A percentile compares a stretch with the other conserved stretches of the same genome.
Conservation (phyloP, 2,113 vertebrate genomes). For the Ageneiosus marmoratus region DNA sequence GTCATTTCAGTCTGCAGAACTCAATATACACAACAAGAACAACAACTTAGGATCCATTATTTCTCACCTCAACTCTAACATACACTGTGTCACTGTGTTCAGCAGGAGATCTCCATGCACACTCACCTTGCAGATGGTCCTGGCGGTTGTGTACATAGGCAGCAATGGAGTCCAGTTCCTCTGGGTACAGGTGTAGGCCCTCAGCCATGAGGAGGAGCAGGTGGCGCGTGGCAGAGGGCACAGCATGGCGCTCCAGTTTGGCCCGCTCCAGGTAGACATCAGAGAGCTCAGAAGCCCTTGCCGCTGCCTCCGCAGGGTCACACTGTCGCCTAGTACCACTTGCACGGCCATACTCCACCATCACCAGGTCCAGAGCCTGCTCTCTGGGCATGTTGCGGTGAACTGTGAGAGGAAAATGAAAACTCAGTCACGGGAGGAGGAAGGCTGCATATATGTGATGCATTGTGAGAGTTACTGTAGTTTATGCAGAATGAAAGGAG, state of each 20-base stretch:
- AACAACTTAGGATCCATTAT: background rate
- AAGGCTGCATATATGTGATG: slow-evolving; percentile 30
- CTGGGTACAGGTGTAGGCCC: slow-evolving; percentile 70
- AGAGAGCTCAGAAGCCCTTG: slow-evolving; percentile 70
- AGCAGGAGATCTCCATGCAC: slow-evolving; percentile 14
- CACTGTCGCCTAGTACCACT: slow-evolving; percentile 61
- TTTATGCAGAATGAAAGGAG: slow-evolving; percentile 27
- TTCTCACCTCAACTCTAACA: background rate
- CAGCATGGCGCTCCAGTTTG: slow-evolving; percentile 62
- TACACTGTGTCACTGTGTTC: background rate
- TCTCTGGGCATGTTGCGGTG: slow-evolving; percentile 77
- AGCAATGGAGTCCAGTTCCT: slow-evolving; percentile 68
- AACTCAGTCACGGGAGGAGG: background rate
- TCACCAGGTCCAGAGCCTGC: slow-evolving; percentile 73
- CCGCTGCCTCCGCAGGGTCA: slow-evolving; percentile 68
- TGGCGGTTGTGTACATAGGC: slow-evolving; percentile 69
- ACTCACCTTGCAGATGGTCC: slow-evolving; percentile 70
- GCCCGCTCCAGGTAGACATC: slow-evolving; percentile 72
- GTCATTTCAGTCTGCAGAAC: background rate
- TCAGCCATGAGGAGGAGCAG: slow-evolving; percentile 73
- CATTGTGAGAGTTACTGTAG: slow-evolving; percentile 34
- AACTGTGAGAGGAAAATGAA: slow-evolving; percentile 64
- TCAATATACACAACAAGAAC: background rate
- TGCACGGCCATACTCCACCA: slow-evolving; percentile 67
- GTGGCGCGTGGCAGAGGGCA: slow-evolving; percentile 65